Percentiles rank a stretch among this genome's conserved stretches.
phyloP scores from a whole-genome alignment of 2,888 invertebrate species.

The Norana najaformis region DNA sequence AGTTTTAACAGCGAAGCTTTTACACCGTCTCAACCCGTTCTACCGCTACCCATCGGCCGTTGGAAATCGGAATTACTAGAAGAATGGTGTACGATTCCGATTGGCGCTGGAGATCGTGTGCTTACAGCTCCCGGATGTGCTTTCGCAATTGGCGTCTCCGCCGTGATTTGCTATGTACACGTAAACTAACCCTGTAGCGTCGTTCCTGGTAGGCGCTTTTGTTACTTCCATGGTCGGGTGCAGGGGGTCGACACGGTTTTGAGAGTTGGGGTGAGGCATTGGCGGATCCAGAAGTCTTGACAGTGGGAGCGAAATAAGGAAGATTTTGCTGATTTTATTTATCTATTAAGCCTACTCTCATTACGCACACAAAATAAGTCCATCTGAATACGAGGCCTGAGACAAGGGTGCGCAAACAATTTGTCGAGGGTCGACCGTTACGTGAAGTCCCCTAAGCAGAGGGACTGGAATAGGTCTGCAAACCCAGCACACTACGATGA shows the following conservation, averaged over 20 bases:
- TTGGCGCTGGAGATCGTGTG: neutral
- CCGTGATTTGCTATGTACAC: neutral
- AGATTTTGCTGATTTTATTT: too few species aligned
- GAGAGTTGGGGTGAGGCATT: neutral
- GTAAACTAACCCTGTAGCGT: neutral
- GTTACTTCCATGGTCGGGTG: neutral
- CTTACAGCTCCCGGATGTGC: neutral
- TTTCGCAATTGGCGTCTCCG: neutral
- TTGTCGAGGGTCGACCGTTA: too few species aligned
- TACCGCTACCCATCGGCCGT: neutral
- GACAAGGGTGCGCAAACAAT: too few species aligned
- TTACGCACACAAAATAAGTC: too few species aligned
- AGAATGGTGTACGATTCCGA: neutral
- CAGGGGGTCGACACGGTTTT: neutral
- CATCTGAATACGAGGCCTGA: too few species aligned
- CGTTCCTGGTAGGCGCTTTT: neutral
- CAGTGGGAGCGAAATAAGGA: too few species aligned
- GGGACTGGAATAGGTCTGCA: too few species aligned
- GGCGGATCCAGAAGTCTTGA: too few species aligned
- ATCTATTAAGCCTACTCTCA: too few species aligned
- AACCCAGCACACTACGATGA: too few species aligned
- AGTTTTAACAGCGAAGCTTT: neutral
- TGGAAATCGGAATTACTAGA: neutral
- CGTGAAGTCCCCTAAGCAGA: too few species aligned
- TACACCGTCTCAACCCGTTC: neutral